Percentiles rank a stretch among this genome's conserved stretches.
phyloP scores from a whole-genome alignment of 2,797 vertebrate species.

The Antennarius maculatus region DNA sequence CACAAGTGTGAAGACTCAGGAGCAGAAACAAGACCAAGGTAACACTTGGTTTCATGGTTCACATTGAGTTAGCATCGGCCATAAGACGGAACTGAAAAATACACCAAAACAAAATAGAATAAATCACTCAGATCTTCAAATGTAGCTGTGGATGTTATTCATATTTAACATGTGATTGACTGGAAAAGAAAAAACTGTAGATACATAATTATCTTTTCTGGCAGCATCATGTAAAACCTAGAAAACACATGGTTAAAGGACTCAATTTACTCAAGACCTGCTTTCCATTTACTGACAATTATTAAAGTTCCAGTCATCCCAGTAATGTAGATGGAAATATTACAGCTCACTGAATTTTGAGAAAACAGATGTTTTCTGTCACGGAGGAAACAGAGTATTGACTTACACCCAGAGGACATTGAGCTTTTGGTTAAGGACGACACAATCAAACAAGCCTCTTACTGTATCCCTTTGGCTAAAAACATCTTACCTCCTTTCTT shows the following conservation, averaged over 20 bases:
- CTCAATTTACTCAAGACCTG: constrained; percentile 1
- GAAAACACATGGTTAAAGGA: not conserved
- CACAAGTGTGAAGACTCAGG: constrained; percentile 42
- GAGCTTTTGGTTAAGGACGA: constrained; percentile 45
- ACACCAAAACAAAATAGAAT: not conserved
- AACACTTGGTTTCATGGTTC: constrained; percentile 54
- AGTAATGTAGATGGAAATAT: constrained; percentile 48
- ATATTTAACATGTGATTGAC: too few species aligned
- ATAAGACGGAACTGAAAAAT: not conserved
- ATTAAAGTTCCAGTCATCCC: constrained; percentile 35
- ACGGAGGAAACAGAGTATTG: constrained; percentile 51
- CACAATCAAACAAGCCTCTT: constrained; percentile 31
- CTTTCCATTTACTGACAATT: constrained; percentile 32
- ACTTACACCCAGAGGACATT: constrained; percentile 53
- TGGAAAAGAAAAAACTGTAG: not conserved
- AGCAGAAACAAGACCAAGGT: constrained; percentile 58
- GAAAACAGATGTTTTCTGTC: constrained; percentile 48
- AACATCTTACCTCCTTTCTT: constrained; percentile 64
- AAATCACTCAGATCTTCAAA: not conserved
- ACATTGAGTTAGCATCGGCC: constrained; percentile 12
- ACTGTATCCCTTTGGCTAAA: constrained; percentile 35
- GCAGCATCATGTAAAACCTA: not conserved
- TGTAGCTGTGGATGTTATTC: not conserved
- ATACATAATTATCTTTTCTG: constrained; percentile 1
- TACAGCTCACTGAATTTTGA: constrained; percentile 45